These are phyloP conservation scores for Dendrocincla fuliginosa DNA, from an alignment of 2,797 vertebrate species.

Conservation along the genomic window DNA sequence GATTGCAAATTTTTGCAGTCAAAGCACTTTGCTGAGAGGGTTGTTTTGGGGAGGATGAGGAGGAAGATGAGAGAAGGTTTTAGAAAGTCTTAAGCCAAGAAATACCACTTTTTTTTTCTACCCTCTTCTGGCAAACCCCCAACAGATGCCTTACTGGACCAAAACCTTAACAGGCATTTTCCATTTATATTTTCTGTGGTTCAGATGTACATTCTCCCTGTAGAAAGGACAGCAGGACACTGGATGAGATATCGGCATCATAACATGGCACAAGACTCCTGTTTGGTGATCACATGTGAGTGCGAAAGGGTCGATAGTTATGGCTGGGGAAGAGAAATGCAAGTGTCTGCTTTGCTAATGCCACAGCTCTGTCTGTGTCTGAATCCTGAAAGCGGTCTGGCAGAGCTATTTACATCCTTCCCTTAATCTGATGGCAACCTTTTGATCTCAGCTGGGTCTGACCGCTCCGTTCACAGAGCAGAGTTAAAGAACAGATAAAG, in stretches of 20 bases:
- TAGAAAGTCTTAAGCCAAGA: not conserved
- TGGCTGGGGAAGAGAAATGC: constrained; percentile 35
- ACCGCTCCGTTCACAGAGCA: constrained; percentile 45
- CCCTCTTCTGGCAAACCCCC: not conserved
- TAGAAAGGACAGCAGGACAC: not conserved
- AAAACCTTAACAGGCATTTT: not conserved
- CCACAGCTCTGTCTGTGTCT: constrained; percentile 36
- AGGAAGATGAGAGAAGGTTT: not conserved
- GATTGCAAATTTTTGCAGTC: not conserved
- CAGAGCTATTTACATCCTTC: constrained; percentile 23
- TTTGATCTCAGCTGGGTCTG: constrained; percentile 69
- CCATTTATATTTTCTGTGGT: not conserved
- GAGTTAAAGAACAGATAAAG: constrained; percentile 47
- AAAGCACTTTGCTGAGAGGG: not conserved
- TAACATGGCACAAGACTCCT: not conserved
- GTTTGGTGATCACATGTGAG: constrained; percentile 29
- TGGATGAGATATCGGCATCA: constrained; percentile 12
- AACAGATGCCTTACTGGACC: not conserved
- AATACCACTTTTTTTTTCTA: not conserved
- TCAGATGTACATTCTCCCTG: not conserved
- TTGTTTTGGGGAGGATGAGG: not conserved
- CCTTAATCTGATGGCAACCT: constrained; percentile 52
- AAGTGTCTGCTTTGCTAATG: constrained; percentile 63
- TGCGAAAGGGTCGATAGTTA: not conserved
- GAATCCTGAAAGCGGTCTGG: not conserved